Conservation (phyloP, 2,797 vertebrate species). For the Tachyglossus aculeatus region DNA sequence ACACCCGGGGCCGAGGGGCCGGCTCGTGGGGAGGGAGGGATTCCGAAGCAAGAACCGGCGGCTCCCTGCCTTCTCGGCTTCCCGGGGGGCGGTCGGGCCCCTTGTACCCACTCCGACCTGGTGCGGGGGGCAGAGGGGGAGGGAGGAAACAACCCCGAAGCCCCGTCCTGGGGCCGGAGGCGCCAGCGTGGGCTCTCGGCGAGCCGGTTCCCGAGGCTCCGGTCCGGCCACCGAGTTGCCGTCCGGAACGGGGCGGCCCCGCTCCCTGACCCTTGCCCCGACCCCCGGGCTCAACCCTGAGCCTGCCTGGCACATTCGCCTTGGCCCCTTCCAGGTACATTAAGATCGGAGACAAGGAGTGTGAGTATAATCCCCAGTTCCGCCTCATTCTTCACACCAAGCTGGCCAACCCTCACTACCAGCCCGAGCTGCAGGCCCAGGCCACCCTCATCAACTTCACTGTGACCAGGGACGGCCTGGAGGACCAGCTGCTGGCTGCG, state of each 20-base stretch:
- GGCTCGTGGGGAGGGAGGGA: no score
- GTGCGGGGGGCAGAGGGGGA: not conserved
- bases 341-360: slow-evolving; percentile 94
- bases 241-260: no score
- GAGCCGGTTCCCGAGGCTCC: no score
- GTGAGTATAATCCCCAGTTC: slow-evolving; percentile 88
- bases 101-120: not conserved
- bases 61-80: not conserved
- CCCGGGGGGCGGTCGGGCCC: not conserved
- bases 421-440: slow-evolving; percentile 95
- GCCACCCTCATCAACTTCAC: slow-evolving; percentile 96
- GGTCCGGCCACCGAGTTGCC: no score
- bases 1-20: no score
- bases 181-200: no score
- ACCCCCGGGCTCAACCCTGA: no score
- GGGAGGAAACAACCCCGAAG: no score
- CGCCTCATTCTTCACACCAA: slow-evolving; percentile 95
- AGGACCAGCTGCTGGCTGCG: slow-evolving; percentile 91
- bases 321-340: slow-evolving; percentile 88
- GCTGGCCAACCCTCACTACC: slow-evolving; percentile 93
- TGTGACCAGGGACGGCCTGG: slow-evolving; percentile 88
- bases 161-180: no score
- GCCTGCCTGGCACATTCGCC: no score
- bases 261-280: no score
- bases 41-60: not conserved